These are phyloP conservation scores for Thermophis baileyi DNA, from an alignment of 2,113 vertebrate species.

Conservation along the genomic window DNA sequence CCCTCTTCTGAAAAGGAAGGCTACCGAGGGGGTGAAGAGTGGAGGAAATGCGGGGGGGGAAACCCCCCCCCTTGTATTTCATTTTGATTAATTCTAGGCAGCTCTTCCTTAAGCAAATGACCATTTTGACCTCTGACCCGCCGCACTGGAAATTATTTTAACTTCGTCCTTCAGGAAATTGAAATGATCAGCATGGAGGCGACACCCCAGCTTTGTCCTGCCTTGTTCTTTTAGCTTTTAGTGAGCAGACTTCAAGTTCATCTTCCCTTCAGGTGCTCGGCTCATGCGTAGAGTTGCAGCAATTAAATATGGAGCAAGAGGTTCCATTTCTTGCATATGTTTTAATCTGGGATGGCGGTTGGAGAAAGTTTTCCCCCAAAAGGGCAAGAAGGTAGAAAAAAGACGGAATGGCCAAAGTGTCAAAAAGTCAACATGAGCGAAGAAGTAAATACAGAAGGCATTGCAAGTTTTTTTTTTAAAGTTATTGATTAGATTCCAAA, in stretches of 20 bases:
- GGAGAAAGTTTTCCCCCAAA: conserved; percentile 49
- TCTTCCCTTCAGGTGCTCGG: conserved; percentile 53
- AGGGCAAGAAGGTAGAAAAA: conserved; percentile 47
- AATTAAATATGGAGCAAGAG: conserved; percentile 62
- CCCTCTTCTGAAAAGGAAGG: conserved; percentile 60
- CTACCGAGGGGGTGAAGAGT: background rate
- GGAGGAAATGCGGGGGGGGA: conserved; percentile 43
- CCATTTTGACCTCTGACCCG: conserved; percentile 54
- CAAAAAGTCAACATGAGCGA: conserved; percentile 43
- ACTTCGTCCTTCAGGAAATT: conserved; percentile 51
- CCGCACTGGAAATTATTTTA: conserved; percentile 47
- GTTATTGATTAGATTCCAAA: conserved; percentile 52
- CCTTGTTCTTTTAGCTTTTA: conserved; percentile 63
- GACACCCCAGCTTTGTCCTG: conserved; percentile 51
- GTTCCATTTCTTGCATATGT: conserved; percentile 42
- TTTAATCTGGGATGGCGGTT: conserved; percentile 64
- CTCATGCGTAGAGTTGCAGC: conserved; percentile 52
- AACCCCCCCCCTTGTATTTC: conserved; percentile 45
- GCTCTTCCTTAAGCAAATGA: conserved; percentile 65
- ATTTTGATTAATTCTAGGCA: conserved; percentile 67
- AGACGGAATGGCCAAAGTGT: conserved; percentile 38
- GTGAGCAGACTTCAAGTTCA: conserved; percentile 62
- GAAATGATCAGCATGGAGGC: conserved; percentile 55
- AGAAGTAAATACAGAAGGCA: conserved; percentile 53
- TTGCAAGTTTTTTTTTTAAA: conserved; percentile 39